Evolutionary conservation across 2,888 invertebrate genomes (phyloP), one percentile per base, ranked within the genome.

Genomic region (Sinodicranocentrus sp.): DNA sequence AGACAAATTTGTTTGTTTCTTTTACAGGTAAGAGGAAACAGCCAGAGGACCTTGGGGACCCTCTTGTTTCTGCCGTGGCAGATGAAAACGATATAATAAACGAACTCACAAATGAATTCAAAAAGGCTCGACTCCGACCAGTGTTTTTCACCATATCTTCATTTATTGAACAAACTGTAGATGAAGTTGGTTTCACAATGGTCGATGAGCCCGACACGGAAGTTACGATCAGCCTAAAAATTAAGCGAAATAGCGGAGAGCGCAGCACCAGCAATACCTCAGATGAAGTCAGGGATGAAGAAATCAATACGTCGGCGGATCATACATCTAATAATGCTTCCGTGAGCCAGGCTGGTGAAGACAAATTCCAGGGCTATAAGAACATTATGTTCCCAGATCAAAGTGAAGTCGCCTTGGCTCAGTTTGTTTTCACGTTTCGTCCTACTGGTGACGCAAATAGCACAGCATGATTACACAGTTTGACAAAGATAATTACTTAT

Each of bases 141-240:
- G 84, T 84, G 6, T 79, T 84, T 44, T 84, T 84, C 48, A 78
- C 78, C 10, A 84, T 84, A 61, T 84, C 84, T 1, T 72, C 78
- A 1, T 84, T 84, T 43, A 59, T 84, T 21, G 78, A 84, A 23
- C 84, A 84, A 65, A 84, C 72, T 17, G 84, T 84, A 33, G 78
- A 78, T 48, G 84, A 84, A 23, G 79, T 84, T 26, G 68, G 63
- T 23, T 59, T 84, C 6, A 84, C 73, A 2, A 44, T 84, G 28
- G 78, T 68, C 5, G 83, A 84, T 48, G 84, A 79, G 21, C 59
- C 77, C 3, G 77, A 59, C 19, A 57, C 67, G 3, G 77, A 77
- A n/a, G 57, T 77, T 17, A 77, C 77, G 17, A 17, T 77, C 15
- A 8, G 68, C 1, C 6, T 77, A 17, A 52, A 19, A 23, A 17